Evolutionary conservation across 2,113 vertebrate species (phyloP).

Genomic region (Bungarus multicinctus): DNA sequence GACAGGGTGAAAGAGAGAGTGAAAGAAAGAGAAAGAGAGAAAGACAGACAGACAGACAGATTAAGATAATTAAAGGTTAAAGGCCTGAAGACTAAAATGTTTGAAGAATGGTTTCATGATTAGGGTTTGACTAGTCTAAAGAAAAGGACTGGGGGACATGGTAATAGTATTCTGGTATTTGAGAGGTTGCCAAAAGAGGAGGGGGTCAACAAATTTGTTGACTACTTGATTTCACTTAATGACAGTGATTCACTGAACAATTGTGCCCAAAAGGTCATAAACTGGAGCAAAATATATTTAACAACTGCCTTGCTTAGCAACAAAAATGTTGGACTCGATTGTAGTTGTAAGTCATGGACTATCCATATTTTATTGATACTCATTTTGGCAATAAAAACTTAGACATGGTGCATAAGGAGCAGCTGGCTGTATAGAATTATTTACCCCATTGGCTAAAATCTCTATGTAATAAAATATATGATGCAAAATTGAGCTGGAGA

Average conservation of each 20-base stretch:
- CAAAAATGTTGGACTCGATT: not conserved
- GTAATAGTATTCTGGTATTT: no score
- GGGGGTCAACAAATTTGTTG: no score
- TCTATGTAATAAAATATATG: not conserved
- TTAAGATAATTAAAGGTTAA: no score
- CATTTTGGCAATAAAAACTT: not conserved
- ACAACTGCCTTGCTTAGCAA: not conserved
- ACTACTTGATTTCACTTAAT: not conserved
- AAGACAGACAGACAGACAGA: no score
- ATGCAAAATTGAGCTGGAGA: not conserved
- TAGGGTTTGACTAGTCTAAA: no score
- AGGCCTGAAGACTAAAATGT: no score
- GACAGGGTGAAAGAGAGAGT: no score
- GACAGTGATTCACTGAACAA: not conserved
- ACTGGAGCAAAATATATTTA: not conserved
- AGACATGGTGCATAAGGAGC: not conserved
- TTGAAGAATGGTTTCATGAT: no score
- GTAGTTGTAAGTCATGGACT: not conserved
- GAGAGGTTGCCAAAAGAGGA: no score
- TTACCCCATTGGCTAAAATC: not conserved
- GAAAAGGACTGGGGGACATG: no score
- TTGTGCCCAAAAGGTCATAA: not conserved
- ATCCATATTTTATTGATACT: not conserved
- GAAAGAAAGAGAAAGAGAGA: no score
- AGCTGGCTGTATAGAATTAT: not conserved